A percentile compares a stretch with the other conserved stretches of the same genome.
Conservation (phyloP, 2,113 vertebrate species). For the Tylochromis polylepis region DNA sequence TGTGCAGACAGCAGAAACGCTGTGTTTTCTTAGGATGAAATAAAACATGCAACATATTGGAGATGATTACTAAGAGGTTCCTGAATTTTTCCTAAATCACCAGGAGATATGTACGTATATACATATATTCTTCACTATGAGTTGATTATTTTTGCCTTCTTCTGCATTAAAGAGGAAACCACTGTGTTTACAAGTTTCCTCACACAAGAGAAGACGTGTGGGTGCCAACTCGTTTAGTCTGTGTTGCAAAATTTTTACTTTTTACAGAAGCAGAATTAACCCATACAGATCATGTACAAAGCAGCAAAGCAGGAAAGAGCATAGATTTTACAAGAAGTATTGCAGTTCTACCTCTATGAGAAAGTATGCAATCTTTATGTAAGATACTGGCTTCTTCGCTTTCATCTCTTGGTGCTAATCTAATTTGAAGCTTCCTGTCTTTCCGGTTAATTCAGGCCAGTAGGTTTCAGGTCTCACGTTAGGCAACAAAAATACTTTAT, state of each 20-base stretch:
- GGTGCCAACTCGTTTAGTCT: background rate
- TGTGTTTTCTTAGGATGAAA: background rate
- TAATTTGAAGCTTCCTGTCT: slow-evolving; percentile 44
- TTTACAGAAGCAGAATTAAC: background rate
- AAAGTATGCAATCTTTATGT: background rate
- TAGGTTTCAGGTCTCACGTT: slow-evolving; percentile 57
- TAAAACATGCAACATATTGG: background rate
- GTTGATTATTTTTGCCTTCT: background rate
- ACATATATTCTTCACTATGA: background rate
- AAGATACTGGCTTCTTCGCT: slow-evolving; percentile 19
- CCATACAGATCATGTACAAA: background rate
- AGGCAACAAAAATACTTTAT: slow-evolving; percentile 57
- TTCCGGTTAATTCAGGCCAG: slow-evolving; percentile 49
- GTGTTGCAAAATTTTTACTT: background rate
- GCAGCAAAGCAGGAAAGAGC: background rate
- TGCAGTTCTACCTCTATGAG: background rate
- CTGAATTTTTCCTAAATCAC: background rate
- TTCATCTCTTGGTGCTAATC: slow-evolving; percentile 51
- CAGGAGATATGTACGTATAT: background rate
- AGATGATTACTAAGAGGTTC: background rate
- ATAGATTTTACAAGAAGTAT: background rate
- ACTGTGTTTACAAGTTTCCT: background rate
- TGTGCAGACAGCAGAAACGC: background rate
- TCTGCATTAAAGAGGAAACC: background rate
- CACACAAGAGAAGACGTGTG: background rate